Evolutionary conservation across 2,888 invertebrate genomes (phyloP), one percentile per base, ranked within the genome.

Genomic region (Hypsopygia costalis): DNA sequence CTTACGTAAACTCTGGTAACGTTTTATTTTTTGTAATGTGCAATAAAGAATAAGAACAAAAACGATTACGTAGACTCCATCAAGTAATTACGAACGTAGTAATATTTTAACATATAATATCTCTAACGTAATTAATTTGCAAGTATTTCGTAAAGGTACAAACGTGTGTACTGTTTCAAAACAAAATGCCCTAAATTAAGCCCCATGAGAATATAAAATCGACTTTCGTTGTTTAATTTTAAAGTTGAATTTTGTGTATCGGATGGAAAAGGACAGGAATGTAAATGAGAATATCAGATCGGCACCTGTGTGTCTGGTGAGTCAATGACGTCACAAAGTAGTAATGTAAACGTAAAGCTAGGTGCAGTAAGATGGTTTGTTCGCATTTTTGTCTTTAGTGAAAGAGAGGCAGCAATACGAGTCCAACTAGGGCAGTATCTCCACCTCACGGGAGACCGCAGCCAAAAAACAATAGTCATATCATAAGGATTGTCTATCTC

Each of bases 291-390:
- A 50, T 47, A 52, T 65, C 51, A 55, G 58, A 63, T 63, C 62
- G 85, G 82, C 86, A 82, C 86, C 86, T 80, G 83, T 59, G 61
- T 62, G 83, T 86, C 86, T 86, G 74, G 75, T 62, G 59, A 29
- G 60, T 36, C 44, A 63, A 41, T 85, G 83, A 85, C 78, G 81
- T 81, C 77, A 82, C 52, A 50, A 11, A 36, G 40, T 44, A 62
- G 62, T 65, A 73, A 69, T 71, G 65, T 69, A 42, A 37, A 30
- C 11, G 7, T 37, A 21, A 37, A 21, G 30, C 22, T 30, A 11
- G 36, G 28, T 36, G 28, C 28, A 36, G 36, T 16, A 29, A 16
- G 12, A 8, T 7, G 25, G 2, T 34, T 9, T 22, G n/a, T n/a
- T n/a, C n/a, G n/a, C n/a, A n/a, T n/a, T n/a, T n/a, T n/a, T n/a